Conservation (phyloP, 2,888 invertebrate species). For the Xestia rhomboidea region DNA sequence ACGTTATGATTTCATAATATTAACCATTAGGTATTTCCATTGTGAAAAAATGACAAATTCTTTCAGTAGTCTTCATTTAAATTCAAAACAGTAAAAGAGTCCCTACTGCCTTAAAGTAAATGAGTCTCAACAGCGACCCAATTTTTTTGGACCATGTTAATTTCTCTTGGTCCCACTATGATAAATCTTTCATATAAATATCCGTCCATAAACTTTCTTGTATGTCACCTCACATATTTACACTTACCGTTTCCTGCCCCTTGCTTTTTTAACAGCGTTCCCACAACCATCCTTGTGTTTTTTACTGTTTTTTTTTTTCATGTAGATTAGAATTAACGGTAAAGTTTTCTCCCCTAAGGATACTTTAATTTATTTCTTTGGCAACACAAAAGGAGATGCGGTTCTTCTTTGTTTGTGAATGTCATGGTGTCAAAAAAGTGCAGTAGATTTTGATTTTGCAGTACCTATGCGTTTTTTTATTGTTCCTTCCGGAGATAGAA, state of each 20-base stretch:
- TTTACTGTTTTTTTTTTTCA: constrained; percentile 83
- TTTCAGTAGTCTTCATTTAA: neutral
- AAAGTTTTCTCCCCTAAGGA: constrained; percentile 88
- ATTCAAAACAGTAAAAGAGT: neutral
- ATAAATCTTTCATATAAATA: constrained; percentile 87
- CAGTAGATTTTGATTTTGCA: constrained; percentile 72
- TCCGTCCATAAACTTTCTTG: constrained; percentile 83
- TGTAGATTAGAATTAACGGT: constrained; percentile 89
- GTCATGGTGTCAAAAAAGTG: constrained; percentile 75
- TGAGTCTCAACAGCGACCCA: constrained; percentile 25
- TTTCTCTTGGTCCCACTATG: constrained; percentile 51
- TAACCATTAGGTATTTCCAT: neutral
- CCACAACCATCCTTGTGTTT: constrained; percentile 86
- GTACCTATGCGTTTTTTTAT: constrained; percentile 36
- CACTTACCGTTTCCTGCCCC: constrained; percentile 87
- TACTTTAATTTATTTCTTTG: constrained; percentile 89
- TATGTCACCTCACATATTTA: constrained; percentile 87
- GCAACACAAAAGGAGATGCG: constrained; percentile 85
- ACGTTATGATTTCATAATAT: neutral
- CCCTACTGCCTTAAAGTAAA: neutral
- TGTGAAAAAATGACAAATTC: neutral
- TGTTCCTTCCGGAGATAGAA: constrained; percentile 26
- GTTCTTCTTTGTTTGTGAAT: constrained; percentile 83
- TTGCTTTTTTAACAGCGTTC: constrained; percentile 84
- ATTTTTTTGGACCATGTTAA: constrained; percentile 47